Conservation (phyloP, 2,888 invertebrate species). For the Pristionchus fissidentatus region DNA sequence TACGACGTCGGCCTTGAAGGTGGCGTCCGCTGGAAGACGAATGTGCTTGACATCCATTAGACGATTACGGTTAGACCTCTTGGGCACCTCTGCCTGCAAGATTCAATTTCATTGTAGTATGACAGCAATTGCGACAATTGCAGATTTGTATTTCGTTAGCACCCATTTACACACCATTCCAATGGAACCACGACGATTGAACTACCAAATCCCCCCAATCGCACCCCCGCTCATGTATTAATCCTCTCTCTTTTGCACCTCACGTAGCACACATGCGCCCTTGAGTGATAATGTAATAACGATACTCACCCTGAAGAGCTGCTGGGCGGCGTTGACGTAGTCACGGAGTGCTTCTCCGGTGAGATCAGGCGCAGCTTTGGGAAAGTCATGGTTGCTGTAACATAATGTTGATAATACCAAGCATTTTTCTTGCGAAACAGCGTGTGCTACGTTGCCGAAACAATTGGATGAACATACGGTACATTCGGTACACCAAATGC, state of each 20-base stretch:
- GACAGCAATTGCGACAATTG: too few relatives aligned
- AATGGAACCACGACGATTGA: too few relatives aligned
- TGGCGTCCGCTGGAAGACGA: slow-evolving; percentile 1
- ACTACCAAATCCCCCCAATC: too few relatives aligned
- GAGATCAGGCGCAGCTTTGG: slow-evolving; percentile 52
- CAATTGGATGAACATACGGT: not conserved
- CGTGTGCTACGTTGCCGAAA: not conserved
- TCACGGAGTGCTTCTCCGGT: slow-evolving; percentile 66
- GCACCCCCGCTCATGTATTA: too few relatives aligned
- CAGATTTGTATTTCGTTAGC: too few relatives aligned
- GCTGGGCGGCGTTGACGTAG: slow-evolving; percentile 66
- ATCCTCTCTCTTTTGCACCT: too few relatives aligned
- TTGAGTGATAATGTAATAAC: too few relatives aligned
- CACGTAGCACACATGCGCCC: too few relatives aligned
- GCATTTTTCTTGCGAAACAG: not conserved
- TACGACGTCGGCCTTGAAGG: not conserved
- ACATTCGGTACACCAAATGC: too few relatives aligned
- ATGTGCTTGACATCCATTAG: slow-evolving; percentile 46
- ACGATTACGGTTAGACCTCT: not conserved
- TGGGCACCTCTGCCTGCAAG: not conserved
- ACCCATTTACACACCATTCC: too few relatives aligned
- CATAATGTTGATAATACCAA: not conserved
- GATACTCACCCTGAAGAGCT: slow-evolving; percentile 52
- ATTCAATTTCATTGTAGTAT: too few relatives aligned
- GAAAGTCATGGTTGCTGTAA: slow-evolving; percentile 13